Evolutionary conservation across 2,888 invertebrate genomes (phyloP).

Genomic region (Ischnus inquisitorius): DNA sequence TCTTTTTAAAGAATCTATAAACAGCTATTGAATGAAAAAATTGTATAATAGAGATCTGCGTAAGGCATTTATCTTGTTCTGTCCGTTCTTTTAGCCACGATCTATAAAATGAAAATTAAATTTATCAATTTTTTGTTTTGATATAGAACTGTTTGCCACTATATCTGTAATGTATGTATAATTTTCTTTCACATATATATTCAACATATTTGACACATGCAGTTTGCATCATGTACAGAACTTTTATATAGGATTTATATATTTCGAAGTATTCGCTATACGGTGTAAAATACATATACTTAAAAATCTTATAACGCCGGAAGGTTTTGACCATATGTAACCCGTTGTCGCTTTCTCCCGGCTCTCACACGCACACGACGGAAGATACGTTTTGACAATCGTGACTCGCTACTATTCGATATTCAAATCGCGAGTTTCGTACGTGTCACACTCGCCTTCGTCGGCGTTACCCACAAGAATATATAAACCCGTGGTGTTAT

Average conservation of each 20-base stretch:
- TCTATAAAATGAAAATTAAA: background rate
- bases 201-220: no score
- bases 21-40: no score
- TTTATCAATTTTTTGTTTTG: no score
- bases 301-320: conserved; percentile 44
- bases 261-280: background rate
- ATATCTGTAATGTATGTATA: no score
- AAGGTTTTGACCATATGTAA: conserved; percentile 60
- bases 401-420: conserved; percentile 37
- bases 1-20: no score
- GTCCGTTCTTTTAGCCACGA: no score
- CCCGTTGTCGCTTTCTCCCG: conserved; percentile 61
- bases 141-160: no score
- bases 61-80: no score
- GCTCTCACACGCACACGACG: conserved; percentile 43
- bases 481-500: background rate
- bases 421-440: conserved; percentile 38
- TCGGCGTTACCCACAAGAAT: background rate
- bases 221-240: no score
- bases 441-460: background rate
- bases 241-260: no score
- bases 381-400: background rate
- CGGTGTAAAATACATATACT: background rate
- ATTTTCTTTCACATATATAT: no score
- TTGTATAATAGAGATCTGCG: no score